Percentiles rank a stretch among this genome's conserved stretches.
phyloP scores from a whole-genome alignment of 64 coral and sea anemone genomes.

The Porites lutea region DNA sequence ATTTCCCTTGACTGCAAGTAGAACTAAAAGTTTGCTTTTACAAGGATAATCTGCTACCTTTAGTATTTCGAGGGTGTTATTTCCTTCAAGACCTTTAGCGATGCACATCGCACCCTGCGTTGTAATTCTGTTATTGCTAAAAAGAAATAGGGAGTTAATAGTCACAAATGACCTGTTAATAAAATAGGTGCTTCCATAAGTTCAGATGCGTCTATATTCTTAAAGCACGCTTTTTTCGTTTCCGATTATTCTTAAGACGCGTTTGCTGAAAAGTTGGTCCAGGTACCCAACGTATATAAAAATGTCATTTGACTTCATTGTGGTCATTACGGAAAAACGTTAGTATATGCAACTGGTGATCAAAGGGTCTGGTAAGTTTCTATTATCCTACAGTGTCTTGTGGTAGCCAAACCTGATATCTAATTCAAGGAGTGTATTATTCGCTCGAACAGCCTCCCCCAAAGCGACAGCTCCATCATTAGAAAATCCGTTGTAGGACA shows the following conservation, averaged over 20 bases:
- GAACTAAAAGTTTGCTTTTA: background rate
- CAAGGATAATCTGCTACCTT: slow-evolving; percentile 69
- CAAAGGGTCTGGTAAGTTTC: too few species aligned
- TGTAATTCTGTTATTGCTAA: slow-evolving; percentile 93
- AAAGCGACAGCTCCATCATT: slow-evolving; percentile 92
- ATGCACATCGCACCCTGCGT: slow-evolving; percentile 81
- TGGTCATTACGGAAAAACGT: too few species aligned
- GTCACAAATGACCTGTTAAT: background rate
- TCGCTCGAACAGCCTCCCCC: slow-evolving; percentile 79
- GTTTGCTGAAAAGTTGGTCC: too few species aligned
- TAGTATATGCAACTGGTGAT: too few species aligned
- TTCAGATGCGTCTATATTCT: too few species aligned
- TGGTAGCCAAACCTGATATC: slow-evolving; percentile 73
- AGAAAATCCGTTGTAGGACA: slow-evolving; percentile 94
- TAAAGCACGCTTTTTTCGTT: too few species aligned
- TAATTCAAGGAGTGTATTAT: slow-evolving; percentile 91
- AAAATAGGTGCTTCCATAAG: too few species aligned
- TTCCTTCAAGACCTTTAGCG: slow-evolving; percentile 86
- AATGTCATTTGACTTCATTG: too few species aligned
- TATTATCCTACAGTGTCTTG: too few species aligned
- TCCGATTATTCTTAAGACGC: too few species aligned
- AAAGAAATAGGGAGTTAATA: background rate
- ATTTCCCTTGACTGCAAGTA: too few species aligned
- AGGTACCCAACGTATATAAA: too few species aligned
- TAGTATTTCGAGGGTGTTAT: slow-evolving; percentile 92